Evolutionary conservation across 2,113 vertebrate species (phyloP).

Genomic region (Phylloscopus whistleri): DNA sequence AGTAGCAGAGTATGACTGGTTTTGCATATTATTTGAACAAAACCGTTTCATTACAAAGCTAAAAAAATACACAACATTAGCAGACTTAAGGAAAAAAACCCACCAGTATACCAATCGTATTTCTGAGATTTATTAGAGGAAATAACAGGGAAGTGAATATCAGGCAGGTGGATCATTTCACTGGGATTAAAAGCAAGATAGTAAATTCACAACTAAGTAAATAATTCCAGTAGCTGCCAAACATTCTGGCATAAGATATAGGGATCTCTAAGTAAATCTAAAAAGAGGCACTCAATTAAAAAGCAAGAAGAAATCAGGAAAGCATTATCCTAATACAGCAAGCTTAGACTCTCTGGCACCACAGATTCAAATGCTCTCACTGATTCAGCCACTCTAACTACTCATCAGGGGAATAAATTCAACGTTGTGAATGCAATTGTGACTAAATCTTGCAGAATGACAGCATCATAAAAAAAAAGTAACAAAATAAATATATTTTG

Average conservation of each 20-base stretch:
- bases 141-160: not conserved
- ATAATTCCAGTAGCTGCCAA: not conserved
- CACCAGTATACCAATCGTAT: not conserved
- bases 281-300: not conserved
- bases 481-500: not conserved
- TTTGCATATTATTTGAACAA: not conserved
- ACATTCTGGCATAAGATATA: not conserved
- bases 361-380: not conserved
- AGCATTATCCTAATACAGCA: not conserved
- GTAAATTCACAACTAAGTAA: not conserved
- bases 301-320: not conserved
- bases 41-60: not conserved
- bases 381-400: not conserved
- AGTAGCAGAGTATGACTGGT: not conserved
- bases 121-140: not conserved
- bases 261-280: not conserved
- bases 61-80: not conserved
- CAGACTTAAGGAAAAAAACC: not conserved
- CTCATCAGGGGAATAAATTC: not conserved
- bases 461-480: not conserved
- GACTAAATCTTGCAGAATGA: not conserved
- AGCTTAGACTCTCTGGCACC: not conserved
- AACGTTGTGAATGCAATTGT: not conserved
- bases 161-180: not conserved
- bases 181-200: not conserved